phyloP scores from a whole-genome alignment of 2,888 invertebrate genomes.

The Zhuqinia jingwanae region DNA sequence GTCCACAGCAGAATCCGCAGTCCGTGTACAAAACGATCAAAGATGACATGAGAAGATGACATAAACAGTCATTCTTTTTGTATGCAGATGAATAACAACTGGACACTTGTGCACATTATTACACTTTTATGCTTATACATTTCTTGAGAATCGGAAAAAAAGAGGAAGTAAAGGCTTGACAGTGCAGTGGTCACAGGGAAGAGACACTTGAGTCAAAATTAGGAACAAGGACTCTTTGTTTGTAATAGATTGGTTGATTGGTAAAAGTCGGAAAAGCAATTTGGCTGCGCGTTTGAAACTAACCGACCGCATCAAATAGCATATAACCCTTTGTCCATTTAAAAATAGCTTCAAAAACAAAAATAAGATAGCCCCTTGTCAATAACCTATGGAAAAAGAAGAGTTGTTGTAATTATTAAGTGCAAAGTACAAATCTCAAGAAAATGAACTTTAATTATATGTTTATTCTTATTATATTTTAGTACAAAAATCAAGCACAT shows the following conservation, averaged over 20 bases:
- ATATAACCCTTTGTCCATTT: not conserved
- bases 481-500: no score
- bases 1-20: not conserved
- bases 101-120: no score
- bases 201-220: not conserved
- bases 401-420: not conserved
- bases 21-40: not conserved
- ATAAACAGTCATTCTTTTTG: constrained; percentile 9
- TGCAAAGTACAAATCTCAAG: no score
- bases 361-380: not conserved
- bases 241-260: not conserved
- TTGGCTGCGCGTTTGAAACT: not conserved
- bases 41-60: constrained; percentile 38
- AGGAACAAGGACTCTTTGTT: not conserved
- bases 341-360: no score
- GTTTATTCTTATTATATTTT: no score
- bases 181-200: constrained; percentile 2
- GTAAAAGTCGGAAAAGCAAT: not conserved
- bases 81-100: not conserved
- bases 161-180: not conserved
- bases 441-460: no score
- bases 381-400: not conserved
- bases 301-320: not conserved
- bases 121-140: constrained; percentile 2
- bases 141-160: not conserved